A percentile compares a stretch with the other conserved stretches of the same genome.
Conservation (phyloP, 2,113 vertebrate genomes). For the Willisornis vidua region DNA sequence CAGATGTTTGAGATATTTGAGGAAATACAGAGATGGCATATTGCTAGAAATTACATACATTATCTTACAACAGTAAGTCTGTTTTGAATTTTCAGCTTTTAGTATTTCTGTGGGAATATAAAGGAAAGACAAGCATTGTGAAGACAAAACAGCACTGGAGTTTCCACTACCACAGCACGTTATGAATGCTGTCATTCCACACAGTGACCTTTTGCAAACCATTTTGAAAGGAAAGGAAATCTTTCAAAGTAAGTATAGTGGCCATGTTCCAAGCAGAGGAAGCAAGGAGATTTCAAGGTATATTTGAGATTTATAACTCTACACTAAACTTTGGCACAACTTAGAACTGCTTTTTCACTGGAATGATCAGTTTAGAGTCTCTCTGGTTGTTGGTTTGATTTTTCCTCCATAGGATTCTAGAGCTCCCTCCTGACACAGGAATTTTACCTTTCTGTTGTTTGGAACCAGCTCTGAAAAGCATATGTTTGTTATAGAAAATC, state of each 20-base stretch:
- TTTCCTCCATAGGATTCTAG: not conserved
- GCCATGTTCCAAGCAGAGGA: conserved; percentile 6
- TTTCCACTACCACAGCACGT: conserved; percentile 57
- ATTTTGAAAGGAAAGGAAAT: conserved; percentile 50
- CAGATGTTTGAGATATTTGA: not conserved
- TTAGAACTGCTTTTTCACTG: not conserved
- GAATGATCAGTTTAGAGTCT: not conserved
- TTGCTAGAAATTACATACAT: conserved; percentile 26
- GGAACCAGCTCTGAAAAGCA: not conserved
- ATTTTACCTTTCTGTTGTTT: not conserved
- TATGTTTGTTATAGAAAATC: not conserved
- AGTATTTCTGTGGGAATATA: conserved; percentile 42
- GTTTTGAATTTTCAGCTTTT: conserved; percentile 49
- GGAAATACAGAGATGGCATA: conserved; percentile 8
- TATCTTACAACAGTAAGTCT: not conserved
- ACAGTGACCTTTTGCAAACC: not conserved
- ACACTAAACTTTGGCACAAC: not conserved
- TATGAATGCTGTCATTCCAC: conserved; percentile 47
- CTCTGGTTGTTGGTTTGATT: not conserved
- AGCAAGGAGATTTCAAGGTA: conserved; percentile 1
- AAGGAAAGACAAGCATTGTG: conserved; percentile 22
- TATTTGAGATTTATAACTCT: not conserved
- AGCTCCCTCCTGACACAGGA: not conserved
- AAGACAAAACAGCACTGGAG: conserved; percentile 47
- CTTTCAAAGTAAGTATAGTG: conserved; percentile 13